These are phyloP conservation scores for Ictalurus furcatus DNA, from an alignment of 2,113 vertebrate species.

Conservation along the genomic window DNA sequence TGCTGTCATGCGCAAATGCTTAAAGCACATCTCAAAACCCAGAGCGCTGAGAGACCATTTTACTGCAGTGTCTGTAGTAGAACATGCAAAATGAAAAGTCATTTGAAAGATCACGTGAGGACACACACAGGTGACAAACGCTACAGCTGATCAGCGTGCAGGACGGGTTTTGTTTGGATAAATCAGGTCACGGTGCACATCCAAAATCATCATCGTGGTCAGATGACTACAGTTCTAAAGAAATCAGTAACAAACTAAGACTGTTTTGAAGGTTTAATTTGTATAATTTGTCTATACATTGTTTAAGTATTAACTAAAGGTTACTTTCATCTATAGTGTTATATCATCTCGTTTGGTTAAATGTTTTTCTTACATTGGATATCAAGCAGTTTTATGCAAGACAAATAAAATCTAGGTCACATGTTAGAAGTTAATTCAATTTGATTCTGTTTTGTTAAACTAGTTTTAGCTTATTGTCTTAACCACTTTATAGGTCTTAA, in stretches of 20 bases:
- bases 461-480: too few relatives aligned
- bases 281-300: not conserved
- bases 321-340: too few relatives aligned
- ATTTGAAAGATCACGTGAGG: constrained; percentile 31
- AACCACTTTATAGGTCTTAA: too few relatives aligned
- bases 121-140: constrained; percentile 32
- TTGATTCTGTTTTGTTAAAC: too few relatives aligned
- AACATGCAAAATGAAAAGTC: not conserved
- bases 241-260: not conserved
- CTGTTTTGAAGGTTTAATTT: not conserved
- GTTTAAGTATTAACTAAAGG: too few relatives aligned
- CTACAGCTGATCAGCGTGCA: constrained; percentile 34
- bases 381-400: too few relatives aligned
- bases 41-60: not conserved
- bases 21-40: constrained; percentile 18
- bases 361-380: too few relatives aligned
- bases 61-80: not conserved
- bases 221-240: not conserved
- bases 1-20: not conserved
- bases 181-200: constrained; percentile 40
- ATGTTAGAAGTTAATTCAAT: not conserved
- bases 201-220: not conserved
- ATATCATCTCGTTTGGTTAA: too few relatives aligned
- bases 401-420: too few relatives aligned
- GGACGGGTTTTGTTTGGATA: constrained; percentile 23